Evolutionary conservation across 2,888 invertebrate genomes (phyloP).

Genomic region (Cylindroiulus punctatus): DNA sequence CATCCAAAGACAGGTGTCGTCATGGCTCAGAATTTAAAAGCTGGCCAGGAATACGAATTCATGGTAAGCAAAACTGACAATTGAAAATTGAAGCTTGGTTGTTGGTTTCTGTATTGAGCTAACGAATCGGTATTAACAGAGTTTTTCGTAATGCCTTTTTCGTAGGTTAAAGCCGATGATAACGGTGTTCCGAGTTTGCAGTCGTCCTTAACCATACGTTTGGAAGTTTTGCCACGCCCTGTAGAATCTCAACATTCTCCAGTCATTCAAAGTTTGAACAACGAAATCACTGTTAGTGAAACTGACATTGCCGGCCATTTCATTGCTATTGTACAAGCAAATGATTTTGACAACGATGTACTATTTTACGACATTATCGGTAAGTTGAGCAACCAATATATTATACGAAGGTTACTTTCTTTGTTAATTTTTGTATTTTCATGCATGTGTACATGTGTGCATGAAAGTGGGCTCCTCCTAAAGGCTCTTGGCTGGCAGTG

Average conservation of each 20-base stretch:
- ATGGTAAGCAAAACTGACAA: constrained; percentile 68
- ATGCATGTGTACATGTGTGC: no score
- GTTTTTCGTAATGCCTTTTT: constrained; percentile 63
- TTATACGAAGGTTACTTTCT: constrained; percentile 49
- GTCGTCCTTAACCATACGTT: constrained; percentile 80
- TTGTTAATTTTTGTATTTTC: no score
- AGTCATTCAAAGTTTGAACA: constrained; percentile 73
- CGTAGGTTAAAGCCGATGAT: constrained; percentile 81
- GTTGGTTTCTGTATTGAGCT: neutral
- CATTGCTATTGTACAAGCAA: constrained; percentile 84
- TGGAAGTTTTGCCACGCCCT: constrained; percentile 76
- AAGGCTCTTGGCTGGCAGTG: no score
- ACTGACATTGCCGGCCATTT: constrained; percentile 87
- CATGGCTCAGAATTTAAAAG: constrained; percentile 77
- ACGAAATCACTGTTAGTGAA: constrained; percentile 81
- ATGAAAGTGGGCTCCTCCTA: no score
- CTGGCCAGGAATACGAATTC: constrained; percentile 76
- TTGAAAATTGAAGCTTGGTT: neutral
- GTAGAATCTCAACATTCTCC: constrained; percentile 71
- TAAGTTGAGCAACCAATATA: constrained; percentile 61
- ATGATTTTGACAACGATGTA: constrained; percentile 84
- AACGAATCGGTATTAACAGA: neutral
- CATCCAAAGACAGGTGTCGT: constrained; percentile 84
- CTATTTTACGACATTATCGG: constrained; percentile 89
- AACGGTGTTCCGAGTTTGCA: constrained; percentile 77